Conservation (phyloP, 2,113 vertebrate species). For the Anseranas semipalmata region DNA sequence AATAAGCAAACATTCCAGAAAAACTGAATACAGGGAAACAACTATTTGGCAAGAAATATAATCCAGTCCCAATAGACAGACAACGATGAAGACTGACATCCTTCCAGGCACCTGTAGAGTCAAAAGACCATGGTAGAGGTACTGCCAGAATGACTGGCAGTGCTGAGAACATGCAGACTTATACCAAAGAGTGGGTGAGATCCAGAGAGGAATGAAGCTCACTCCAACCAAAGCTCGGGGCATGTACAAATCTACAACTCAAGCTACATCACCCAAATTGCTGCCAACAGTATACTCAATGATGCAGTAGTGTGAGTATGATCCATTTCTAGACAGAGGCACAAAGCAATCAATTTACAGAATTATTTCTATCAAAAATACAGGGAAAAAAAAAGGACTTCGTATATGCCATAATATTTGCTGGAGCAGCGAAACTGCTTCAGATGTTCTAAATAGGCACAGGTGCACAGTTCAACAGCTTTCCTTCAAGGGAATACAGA, state of each 20-base stretch:
- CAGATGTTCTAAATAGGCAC: background rate
- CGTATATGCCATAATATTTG: background rate
- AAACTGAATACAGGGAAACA: background rate
- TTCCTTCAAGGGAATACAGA: background rate
- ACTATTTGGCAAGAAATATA: background rate
- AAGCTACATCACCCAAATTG: background rate
- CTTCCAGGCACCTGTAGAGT: background rate
- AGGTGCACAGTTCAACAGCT: conserved; percentile 1
- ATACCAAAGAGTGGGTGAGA: background rate
- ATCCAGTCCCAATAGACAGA: background rate
- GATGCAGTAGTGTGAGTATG: background rate
- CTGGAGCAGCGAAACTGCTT: background rate
- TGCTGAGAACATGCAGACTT: background rate
- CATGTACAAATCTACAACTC: background rate
- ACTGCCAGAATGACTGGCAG: background rate
- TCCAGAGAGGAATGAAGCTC: background rate
- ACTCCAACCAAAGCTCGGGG: background rate
- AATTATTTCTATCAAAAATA: background rate
- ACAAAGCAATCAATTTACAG: background rate
- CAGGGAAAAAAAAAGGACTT: background rate
- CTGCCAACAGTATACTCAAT: background rate
- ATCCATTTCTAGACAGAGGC: background rate
- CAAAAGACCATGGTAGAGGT: background rate
- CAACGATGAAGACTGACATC: background rate
- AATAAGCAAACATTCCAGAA: background rate